Evolutionary conservation across 2,797 vertebrate species (phyloP), one percentile per base, ranked within the genome.

Genomic region (Danio albolineatus): DNA sequence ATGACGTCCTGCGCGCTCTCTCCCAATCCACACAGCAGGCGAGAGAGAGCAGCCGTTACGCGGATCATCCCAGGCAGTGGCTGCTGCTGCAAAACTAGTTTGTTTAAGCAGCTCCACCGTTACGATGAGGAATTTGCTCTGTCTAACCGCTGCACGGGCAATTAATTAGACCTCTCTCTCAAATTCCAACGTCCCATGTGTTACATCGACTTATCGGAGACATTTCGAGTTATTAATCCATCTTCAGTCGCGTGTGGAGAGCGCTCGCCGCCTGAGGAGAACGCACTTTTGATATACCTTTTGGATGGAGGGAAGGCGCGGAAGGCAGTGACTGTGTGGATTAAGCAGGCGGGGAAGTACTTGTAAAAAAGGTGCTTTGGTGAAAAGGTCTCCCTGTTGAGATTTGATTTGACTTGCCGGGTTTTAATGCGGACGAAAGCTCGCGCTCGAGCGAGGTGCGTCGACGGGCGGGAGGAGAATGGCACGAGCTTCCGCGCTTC

Each of bases 391-490:
- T 85, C 75, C 79, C n/a, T 57, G 87, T 82, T 80, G 80, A 90
- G 87, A 85, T 89, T 83, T 89, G 79, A 82, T 86, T 85, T 70
- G 86, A 89, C 85, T 89, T 84, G 65, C 75, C 86, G 88, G 88
- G 83, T 28, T 84, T 85, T 89, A 90, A 92, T 90, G 93, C 93
- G 90, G 87, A 88, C 10, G 82, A 85, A 85, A 86, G 84, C 88
- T 76, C 75, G 69, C 78, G 60, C 38, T 73, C 76, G 80, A 60
- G 72, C 72, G 54, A 86, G 73, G 85, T 80, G 80, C 76, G 79
- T 85, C 66, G 61, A 80, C 82, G 76, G 54, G 82, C 78, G 81
- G 73, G 74, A 78, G 84, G 49, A 81, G 79, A 84, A 79, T 85
- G 87, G 84, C 84, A 82, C 73, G 79, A 79, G 84, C 60, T 81